A percentile compares a stretch with the other conserved stretches of the same genome.
These are phyloP conservation scores for Acleris sparsana DNA, from an alignment of 2,888 invertebrate species.

Conservation along the genomic window DNA sequence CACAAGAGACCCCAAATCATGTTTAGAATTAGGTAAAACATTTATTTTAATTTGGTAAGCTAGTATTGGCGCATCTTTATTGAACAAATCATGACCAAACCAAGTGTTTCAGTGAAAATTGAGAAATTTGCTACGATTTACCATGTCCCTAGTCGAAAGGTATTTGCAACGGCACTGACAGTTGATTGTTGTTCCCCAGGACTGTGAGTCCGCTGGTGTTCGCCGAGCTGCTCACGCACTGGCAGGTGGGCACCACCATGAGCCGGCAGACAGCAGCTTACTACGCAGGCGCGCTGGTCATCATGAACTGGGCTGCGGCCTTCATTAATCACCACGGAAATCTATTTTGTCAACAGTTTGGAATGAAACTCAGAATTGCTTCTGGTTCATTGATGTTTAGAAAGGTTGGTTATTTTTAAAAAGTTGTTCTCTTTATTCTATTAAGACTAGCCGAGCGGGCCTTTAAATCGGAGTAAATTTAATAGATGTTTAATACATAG, in stretches of 20 bases:
- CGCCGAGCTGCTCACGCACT: slow-evolving; percentile 72
- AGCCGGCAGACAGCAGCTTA: slow-evolving; percentile 78
- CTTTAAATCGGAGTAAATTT: not conserved
- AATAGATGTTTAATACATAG: too few relatives aligned
- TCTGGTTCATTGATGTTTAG: slow-evolving; percentile 89
- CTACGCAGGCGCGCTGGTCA: slow-evolving; percentile 77
- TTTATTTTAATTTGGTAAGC: too few relatives aligned
- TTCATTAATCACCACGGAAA: slow-evolving; percentile 88
- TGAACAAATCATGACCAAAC: too few relatives aligned
- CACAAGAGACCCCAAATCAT: too few relatives aligned
- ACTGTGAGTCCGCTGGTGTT: slow-evolving; percentile 85
- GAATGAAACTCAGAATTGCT: slow-evolving; percentile 89
- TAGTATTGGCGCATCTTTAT: too few relatives aligned
- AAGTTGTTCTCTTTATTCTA: too few relatives aligned
- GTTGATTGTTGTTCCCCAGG: slow-evolving; percentile 56
- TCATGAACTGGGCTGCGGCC: slow-evolving; percentile 75
- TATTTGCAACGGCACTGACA: not conserved
- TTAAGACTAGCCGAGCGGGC: not conserved
- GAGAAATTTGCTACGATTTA: too few relatives aligned
- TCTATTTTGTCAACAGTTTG: slow-evolving; percentile 85
- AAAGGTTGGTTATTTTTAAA: slow-evolving; percentile 76
- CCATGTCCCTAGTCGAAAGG: too few relatives aligned
- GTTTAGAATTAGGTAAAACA: too few relatives aligned
- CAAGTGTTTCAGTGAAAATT: too few relatives aligned
- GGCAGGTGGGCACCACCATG: slow-evolving; percentile 81